Evolutionary conservation across 1,140 invertebrate genomes (phyloP).

Genomic region (Drosophila carrolli): DNA sequence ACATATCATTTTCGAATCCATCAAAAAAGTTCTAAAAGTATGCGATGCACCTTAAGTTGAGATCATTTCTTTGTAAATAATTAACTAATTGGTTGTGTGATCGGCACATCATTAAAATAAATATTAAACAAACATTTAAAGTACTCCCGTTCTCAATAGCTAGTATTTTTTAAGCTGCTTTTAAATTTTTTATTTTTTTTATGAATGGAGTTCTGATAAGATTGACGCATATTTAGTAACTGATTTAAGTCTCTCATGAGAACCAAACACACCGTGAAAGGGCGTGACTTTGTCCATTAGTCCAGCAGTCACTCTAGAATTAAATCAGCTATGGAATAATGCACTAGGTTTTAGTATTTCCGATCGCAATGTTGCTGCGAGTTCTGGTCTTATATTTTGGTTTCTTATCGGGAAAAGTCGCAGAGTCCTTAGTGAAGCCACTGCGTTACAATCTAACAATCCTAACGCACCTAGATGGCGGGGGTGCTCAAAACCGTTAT

Average conservation of each 20-base stretch:
- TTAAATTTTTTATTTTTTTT: not conserved
- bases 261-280: not conserved
- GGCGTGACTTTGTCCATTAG: not conserved
- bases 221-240: not conserved
- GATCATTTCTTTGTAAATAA: slow-evolving; percentile 1
- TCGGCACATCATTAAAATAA: not conserved
- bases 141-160: not conserved
- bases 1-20: too few species aligned
- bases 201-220: not conserved
- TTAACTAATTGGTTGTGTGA: not conserved
- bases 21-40: not conserved
- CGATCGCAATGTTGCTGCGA: slow-evolving; percentile 1
- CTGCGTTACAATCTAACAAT: slow-evolving; percentile 9
- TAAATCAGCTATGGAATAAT: not conserved
- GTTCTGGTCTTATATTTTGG: not conserved
- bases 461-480: slow-evolving; percentile 1
- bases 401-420: not conserved
- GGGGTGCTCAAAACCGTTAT: not conserved
- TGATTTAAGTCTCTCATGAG: not conserved
- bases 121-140: not conserved
- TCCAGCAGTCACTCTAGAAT: not conserved
- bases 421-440: not conserved
- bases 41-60: not conserved
- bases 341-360: not conserved
- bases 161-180: not conserved